These are phyloP conservation scores for Phrynosoma platyrhinos DNA, from an alignment of 2,113 vertebrate genomes.

Conservation along the genomic window DNA sequence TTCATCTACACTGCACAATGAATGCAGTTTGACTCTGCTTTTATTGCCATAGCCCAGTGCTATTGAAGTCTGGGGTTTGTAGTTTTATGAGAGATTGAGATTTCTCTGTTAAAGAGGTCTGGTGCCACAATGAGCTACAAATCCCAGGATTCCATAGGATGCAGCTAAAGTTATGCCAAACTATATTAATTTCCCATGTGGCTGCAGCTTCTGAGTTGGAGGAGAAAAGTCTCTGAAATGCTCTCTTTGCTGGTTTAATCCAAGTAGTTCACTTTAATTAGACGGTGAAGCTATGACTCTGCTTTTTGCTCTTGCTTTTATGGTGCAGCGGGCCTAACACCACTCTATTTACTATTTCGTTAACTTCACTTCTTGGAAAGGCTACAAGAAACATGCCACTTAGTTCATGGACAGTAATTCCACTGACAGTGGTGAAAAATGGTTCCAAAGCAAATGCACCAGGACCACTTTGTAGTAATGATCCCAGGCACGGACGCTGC, in stretches of 20 bases:
- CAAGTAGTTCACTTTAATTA: neutral
- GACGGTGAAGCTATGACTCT: neutral
- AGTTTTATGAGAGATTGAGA: too few species aligned
- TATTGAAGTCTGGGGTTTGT: too few species aligned
- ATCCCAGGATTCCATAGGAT: neutral
- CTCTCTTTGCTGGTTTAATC: neutral
- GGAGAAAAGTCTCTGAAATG: neutral
- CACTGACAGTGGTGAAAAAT: neutral
- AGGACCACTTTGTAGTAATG: neutral
- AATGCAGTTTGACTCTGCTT: too few species aligned
- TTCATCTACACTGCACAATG: too few species aligned
- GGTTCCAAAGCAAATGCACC: neutral
- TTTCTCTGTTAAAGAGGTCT: too few species aligned
- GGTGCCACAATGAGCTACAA: too few species aligned
- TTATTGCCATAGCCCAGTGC: too few species aligned
- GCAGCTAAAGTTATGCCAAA: neutral
- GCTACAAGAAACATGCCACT: constrained; percentile 1
- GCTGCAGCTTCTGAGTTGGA: too few species aligned
- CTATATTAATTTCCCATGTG: neutral
- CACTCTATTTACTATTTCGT: neutral
- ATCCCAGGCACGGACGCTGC: neutral
- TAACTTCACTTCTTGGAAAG: neutral
- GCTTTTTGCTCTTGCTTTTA: neutral
- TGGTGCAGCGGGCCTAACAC: neutral
- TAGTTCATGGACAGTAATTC: neutral